Evolutionary conservation across 2,888 invertebrate species (phyloP).

Genomic region (Podotricha telesiphe): DNA sequence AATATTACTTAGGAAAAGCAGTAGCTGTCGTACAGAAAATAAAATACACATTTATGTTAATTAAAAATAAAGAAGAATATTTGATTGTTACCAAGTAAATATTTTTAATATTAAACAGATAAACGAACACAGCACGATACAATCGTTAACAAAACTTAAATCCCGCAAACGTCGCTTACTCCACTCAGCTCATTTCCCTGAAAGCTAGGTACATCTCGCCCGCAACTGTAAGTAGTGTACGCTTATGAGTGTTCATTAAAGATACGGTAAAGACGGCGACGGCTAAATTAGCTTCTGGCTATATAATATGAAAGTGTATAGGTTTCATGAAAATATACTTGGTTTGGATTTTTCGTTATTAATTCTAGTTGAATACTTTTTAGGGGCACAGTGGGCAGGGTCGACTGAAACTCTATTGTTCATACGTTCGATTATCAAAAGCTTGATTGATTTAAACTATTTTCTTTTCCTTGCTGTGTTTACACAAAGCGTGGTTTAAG

Average conservation of each 20-base stretch:
- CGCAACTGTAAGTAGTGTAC: constrained; percentile 72
- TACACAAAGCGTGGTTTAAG: too few species aligned
- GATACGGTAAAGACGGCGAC: constrained; percentile 81
- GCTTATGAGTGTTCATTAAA: constrained; percentile 83
- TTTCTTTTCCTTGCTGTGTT: too few species aligned
- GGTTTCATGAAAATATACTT: constrained; percentile 15
- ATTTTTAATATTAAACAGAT: background rate
- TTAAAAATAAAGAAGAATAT: too few species aligned
- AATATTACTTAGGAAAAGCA: too few species aligned
- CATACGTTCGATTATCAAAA: too few species aligned
- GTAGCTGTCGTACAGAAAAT: too few species aligned
- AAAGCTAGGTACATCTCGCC: constrained; percentile 46
- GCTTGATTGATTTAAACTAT: too few species aligned
- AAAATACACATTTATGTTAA: too few species aligned
- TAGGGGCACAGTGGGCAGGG: too few species aligned
- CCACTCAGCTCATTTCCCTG: constrained; percentile 55
- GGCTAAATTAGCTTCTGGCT: constrained; percentile 68
- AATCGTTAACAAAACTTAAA: constrained; percentile 57
- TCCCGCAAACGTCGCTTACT: constrained; percentile 62
- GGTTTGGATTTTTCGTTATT: background rate
- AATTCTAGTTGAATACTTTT: background rate
- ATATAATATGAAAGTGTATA: constrained; percentile 29
- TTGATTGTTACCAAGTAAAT: too few species aligned
- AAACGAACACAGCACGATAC: constrained; percentile 11
- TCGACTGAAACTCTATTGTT: too few species aligned